A percentile compares a stretch with the other conserved stretches of the same genome.
Conservation (phyloP, 2,797 vertebrate species). For the Sebastes cheni region DNA sequence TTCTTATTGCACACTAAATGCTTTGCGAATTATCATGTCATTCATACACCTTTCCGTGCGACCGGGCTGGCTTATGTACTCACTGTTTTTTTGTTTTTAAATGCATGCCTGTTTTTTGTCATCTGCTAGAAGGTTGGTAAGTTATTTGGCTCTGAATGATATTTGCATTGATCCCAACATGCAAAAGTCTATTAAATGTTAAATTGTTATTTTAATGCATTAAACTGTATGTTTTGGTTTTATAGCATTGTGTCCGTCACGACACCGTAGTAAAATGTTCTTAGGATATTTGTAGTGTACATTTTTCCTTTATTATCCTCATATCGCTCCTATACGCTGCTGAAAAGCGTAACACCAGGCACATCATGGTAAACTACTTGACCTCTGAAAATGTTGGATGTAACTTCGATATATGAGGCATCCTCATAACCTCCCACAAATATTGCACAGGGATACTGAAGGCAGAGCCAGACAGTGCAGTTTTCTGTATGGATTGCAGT, state of each 20-base stretch:
- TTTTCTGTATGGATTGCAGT: conserved; percentile 10
- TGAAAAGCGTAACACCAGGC: neutral
- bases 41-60: too few relatives aligned
- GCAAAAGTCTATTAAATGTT: neutral
- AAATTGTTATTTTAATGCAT: neutral
- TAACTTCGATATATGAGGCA: neutral
- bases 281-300: neutral
- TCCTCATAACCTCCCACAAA: conserved; percentile 5
- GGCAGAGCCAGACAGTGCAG: neutral
- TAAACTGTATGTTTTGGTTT: neutral
- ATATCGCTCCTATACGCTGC: neutral
- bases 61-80: neutral
- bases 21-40: too few relatives aligned
- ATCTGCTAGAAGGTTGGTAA: neutral
- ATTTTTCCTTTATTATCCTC: neutral
- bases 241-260: neutral
- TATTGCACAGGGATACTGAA: neutral
- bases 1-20: too few relatives aligned
- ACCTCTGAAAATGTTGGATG: conserved; percentile 11
- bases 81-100: neutral
- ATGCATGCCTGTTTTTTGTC: neutral
- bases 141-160: neutral
- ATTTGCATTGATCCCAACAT: neutral
- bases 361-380: conserved; percentile 39
- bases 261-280: neutral